Evolutionary conservation across 2,797 vertebrate species (phyloP), one percentile per base, ranked within the genome.

Genomic region (Megalops cyprinoides): DNA sequence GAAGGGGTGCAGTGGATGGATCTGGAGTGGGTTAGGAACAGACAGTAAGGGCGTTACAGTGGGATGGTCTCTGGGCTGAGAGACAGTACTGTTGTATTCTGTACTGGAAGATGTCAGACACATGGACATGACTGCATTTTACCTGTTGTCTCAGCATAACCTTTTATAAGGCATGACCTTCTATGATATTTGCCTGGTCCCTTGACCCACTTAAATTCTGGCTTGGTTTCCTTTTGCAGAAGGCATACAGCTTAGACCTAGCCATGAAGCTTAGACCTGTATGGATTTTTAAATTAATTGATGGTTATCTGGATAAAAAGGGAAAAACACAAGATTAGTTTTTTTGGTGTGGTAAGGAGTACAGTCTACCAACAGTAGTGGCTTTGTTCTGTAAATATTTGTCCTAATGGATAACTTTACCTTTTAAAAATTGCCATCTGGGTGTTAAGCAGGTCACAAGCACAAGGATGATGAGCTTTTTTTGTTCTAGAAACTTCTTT

Each of bases 361-460:
- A 20, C 5, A 53, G 51, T 1, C 2, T 18, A 67, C 31, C 62
- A 37, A 42, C 34, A 37, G 31, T 18, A n/a, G 62, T 37, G 15
- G n/a, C 39, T 69, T 34, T 37, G 20, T 39, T 23, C 37, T 69
- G 65, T 42, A 39, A 69, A 69, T 69, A 69, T 42, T 69, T 69
- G 0, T 20, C 18, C 18, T 23, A 42, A 39, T 69, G 18, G 39
- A 37, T 37, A 23, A 69, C 23, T 42, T 69, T 23, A 4, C 8
- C 69, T 69, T 69, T 20, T 20, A 69, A 39, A 60, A 60, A 7
- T n/a, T 53, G 3, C 14, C 65, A 67, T 39, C 23, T 67, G 62
- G 34, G 18, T 37, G 34, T 31, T 67, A 37, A 37, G 31, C 12
- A n/a, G n/a, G n/a, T n/a, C n/a, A n/a, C n/a, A n/a, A n/a, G n/a